Base-by-base conservation (phyloP, 2,888 invertebrate species). In the Masnerella sp. region DNA sequence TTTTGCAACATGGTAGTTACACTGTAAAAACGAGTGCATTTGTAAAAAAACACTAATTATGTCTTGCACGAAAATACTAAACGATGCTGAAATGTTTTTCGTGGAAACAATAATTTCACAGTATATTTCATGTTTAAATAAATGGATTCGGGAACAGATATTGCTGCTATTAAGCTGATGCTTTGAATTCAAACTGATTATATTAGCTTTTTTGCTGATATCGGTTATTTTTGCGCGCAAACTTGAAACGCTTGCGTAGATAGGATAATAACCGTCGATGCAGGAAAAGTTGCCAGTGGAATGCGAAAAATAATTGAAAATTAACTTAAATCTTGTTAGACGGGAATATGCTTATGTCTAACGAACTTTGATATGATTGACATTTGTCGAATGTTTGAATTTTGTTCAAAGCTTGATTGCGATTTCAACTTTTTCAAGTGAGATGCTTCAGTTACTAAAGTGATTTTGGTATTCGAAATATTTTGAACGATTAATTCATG, bases 401-500 rank as follows among this genome's bases (percentile, higher is more conserved):
- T 62, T 59, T 40, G 56, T 49, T 56, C 52, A 56, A 54, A 58
- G 62, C 56, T 49, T 54, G 62, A 62, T 56, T 49, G 61, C 54
- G 51, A 56, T 70, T 62, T 56, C 56, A 56, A 70, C 70, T 70
- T 70, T 70, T 70, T 62, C 56, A 62, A 62, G 62, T 34, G 70
- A 49, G 30, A 54, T 62, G 70, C 56, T 70, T 70, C 51, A 62
- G 56, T 70, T 62, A 42, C 62, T 70, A 49, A 42, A 62, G 49
- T 49, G 70, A 62, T 62, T 70, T 67, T 58, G 72, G 65, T 61
- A 70, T 72, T 67, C 42, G 59, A 67, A 72, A 65, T 56, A 67
- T 72, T 72, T 67, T 72, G 45, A 49, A 67, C 59, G 72, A 72
- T 72, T 72, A 67, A 72, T 72, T 61, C 65, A 56, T 62, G 70